phyloP scores from a whole-genome alignment of 2,797 vertebrate genomes.

The Capromys pilorides region DNA sequence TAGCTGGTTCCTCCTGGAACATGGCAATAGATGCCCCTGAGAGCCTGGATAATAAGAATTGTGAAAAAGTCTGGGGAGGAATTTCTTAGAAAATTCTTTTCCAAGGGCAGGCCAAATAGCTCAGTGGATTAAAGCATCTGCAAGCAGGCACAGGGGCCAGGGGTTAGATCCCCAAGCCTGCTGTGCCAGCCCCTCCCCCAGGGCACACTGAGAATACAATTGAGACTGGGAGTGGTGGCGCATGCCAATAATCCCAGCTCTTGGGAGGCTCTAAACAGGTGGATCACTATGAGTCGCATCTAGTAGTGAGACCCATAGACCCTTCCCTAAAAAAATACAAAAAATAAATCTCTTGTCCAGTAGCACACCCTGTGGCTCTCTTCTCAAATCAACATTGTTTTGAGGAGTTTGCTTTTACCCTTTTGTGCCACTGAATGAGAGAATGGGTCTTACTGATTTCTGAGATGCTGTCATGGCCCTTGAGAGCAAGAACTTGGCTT shows the following conservation, averaged over 20 bases:
- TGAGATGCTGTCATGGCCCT: not conserved
- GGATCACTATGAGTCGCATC: too few relatives aligned
- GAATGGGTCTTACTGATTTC: not conserved
- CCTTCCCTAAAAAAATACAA: too few relatives aligned
- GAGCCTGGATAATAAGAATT: not conserved
- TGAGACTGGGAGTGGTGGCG: too few relatives aligned
- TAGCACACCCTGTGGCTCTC: not conserved
- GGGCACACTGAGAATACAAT: too few relatives aligned
- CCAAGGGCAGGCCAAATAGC: too few relatives aligned
- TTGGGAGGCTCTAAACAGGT: too few relatives aligned
- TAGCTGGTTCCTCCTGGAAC: not conserved
- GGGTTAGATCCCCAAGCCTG: too few relatives aligned
- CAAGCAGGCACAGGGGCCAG: too few relatives aligned
- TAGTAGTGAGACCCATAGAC: too few relatives aligned
- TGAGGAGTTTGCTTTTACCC: not conserved
- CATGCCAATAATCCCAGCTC: too few relatives aligned
- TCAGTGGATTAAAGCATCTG: too few relatives aligned
- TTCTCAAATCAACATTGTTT: not conserved
- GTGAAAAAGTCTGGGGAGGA: not conserved
- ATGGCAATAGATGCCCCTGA: not conserved
- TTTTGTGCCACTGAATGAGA: not conserved
- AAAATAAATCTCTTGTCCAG: not conserved
- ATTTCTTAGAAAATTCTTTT: not conserved
- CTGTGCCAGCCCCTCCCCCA: too few relatives aligned
- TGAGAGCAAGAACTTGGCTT: not conserved